Base-by-base conservation (phyloP, 35 echinoderm and acorn worm genomes). In the Patiria miniata region DNA sequence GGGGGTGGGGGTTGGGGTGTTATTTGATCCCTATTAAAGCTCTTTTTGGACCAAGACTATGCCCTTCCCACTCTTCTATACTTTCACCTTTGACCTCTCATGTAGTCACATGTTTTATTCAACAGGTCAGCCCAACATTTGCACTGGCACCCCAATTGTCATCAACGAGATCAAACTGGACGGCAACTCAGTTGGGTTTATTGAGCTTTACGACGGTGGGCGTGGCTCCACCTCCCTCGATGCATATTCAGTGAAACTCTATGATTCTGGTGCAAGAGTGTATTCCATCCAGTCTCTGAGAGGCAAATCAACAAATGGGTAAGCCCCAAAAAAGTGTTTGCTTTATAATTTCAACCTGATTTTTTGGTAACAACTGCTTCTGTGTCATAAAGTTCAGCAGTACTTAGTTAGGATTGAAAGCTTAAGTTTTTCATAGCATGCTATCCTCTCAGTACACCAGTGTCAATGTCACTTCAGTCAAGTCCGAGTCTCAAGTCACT, bases 151-250 rank as follows among this genome's bases (percentile, higher is more conserved):
- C 34, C 77, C 86, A 32, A 83, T 99, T n/a, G 40, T 92, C 51
- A 92, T 99, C 51, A 99, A 90, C 90, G 96, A 99, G 52, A 52
- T 99, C 29, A 87, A 88, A 68, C 53, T 94, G n/a, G 93, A 58
- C n/a, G 52, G 54, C n/a, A 77, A 83, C 37, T 69, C 68, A 57
- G 47, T 60, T n/a, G 90, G 94, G 53, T 99, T 92, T 52, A 92
- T 99, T 39, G 96, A 94, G 79, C 69, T 99, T n/a, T 99, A 78
- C 51, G 96, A 99, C 86, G 96, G 96, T 21, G 96, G 93, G 19
- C 81, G 79, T 28, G 93, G 96, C 0, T 79, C 82, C 69, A 92
- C 96, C 8, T 59, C 92, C 1, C 47, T 99, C 47, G 96, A 94
- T 69, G 78, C 89, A 37, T 23, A 92, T 30, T 52, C 93, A 7